Base-by-base conservation (phyloP, 2,113 vertebrate species). In the Trichomycterus rosablanca region DNA sequence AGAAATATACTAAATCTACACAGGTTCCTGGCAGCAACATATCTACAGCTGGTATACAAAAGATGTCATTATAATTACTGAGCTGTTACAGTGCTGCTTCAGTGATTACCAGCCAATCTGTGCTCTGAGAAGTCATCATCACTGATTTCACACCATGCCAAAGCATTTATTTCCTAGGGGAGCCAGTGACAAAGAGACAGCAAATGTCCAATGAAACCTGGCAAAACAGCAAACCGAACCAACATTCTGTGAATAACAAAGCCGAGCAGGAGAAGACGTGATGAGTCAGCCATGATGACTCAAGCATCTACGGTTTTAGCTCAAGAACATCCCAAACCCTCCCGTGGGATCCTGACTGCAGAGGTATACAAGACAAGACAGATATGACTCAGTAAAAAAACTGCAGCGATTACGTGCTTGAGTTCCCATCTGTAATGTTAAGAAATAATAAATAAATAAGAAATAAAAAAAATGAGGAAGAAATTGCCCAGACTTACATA, bases 221-320 rank as follows among this genome's bases (percentile, higher is more conserved):
- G 26, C 4, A 20, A 35, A 46, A 5, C 9, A 28, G 28, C 2
- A 1, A 14, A 5, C 12, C 42, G 40, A 44, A 45, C 20, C 18
- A 54, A 26, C 19, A 34, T 26, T n/a, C 39, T 14, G 50, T 54
- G 50, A 51, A 34, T 52, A 63, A 42, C 18, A 1, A 23, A 43
- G 24, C 4, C n/a, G 7, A 60, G 44, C 55, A 60, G 43, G 7
- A 60, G 44, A 48, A 60, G 43, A 60, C 4, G 48, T 44, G 22
- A 22, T 22, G 68, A 70, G 62, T 61, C 68, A 65, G 43, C 50
- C 9, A 3, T 66, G 50, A 61, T 61, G 63, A 61, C 68, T 70
- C 68, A 55, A n/a, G n/a, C 49, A 56, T 45, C 52, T 26, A 15
- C 39, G 6, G 16, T 30, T 56, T 71, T 61, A 24, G 10, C 58